Conservation (phyloP, 2,888 invertebrate genomes). For the Hypomecis atomaria region DNA sequence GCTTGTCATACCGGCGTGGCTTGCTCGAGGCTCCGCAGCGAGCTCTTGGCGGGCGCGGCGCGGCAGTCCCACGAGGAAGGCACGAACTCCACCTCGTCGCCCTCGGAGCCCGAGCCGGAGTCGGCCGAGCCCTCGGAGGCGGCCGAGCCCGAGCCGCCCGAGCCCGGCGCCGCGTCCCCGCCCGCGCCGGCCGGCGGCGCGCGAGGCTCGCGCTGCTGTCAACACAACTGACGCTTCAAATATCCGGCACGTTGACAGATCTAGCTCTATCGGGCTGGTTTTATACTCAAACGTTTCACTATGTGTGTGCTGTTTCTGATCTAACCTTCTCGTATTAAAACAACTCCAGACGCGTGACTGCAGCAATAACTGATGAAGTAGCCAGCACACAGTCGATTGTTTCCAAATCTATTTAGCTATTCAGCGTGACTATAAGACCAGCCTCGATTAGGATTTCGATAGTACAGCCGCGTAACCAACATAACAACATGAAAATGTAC, state of each 20-base stretch:
- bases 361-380: no score
- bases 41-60: constrained; percentile 90
- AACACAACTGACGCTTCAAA: background rate
- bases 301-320: no score
- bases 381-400: no score
- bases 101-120: constrained; percentile 79
- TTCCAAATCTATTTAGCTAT: no score
- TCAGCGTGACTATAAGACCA: no score
- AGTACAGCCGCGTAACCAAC: background rate
- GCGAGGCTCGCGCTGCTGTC: constrained; percentile 60
- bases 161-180: constrained; percentile 34
- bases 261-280: background rate
- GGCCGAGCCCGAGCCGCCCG: constrained; percentile 50
- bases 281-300: background rate
- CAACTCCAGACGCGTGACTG: no score
- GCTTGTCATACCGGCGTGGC: constrained; percentile 56
- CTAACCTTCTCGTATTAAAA: no score
- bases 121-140: constrained; percentile 59
- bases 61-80: constrained; percentile 93
- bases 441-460: background rate
- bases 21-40: constrained; percentile 80
- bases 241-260: background rate
- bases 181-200: constrained; percentile 42
- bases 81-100: constrained; percentile 89
- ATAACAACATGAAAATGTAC: background rate